A percentile compares a stretch with the other conserved stretches of the same genome.
Evolutionary conservation across 2,888 invertebrate species (phyloP).

Genomic region (Hymenopus coronatus): DNA sequence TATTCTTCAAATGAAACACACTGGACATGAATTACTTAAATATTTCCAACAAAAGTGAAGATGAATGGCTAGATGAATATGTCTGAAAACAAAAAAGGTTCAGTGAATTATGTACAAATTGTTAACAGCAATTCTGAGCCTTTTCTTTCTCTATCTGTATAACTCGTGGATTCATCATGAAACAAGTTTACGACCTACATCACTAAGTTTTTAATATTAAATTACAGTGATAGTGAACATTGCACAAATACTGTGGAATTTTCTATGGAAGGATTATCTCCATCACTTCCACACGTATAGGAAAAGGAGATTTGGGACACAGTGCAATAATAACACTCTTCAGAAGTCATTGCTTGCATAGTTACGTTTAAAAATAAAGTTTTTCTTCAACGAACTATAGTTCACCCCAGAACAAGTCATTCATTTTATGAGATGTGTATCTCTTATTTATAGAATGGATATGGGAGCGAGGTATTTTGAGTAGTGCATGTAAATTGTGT

Average conservation of each 20-base stretch:
- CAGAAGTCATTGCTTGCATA: background rate
- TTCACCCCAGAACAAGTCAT: background rate
- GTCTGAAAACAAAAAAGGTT: background rate
- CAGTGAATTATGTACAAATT: background rate
- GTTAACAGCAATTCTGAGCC: background rate
- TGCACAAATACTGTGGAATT: constrained; percentile 21
- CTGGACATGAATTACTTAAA: background rate
- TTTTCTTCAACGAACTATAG: background rate
- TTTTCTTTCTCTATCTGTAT: background rate
- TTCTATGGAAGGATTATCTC: background rate
- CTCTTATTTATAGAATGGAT: constrained; percentile 1
- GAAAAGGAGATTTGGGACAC: background rate
- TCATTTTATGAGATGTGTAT: background rate
- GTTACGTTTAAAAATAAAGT: background rate
- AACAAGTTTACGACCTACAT: background rate
- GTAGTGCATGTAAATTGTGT: background rate
- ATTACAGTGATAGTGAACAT: constrained; percentile 24
- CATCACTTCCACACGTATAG: background rate
- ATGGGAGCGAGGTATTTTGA: constrained; percentile 4
- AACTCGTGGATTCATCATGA: background rate
- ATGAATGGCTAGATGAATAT: background rate
- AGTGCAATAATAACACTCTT: background rate
- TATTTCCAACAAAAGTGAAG: background rate
- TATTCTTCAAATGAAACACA: background rate
- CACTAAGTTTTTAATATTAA: constrained; percentile 15